Percentiles rank a stretch among this genome's conserved stretches.
phyloP scores from a whole-genome alignment of 1,140 invertebrate genomes.

The Megathymus violae region DNA sequence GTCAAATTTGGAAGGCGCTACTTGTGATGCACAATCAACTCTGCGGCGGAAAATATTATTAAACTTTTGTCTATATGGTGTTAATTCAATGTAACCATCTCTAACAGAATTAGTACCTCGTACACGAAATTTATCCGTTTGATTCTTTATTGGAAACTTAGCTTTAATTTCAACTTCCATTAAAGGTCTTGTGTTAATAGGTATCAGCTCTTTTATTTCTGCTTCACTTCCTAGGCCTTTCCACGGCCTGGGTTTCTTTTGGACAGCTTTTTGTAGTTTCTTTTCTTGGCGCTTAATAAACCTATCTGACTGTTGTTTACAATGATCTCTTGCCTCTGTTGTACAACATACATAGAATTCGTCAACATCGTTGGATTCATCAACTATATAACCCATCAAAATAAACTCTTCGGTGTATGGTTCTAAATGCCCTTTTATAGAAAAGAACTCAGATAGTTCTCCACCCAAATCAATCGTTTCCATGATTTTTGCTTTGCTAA shows the following conservation, averaged over 20 bases:
- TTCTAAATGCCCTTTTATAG: conserved; percentile 81
- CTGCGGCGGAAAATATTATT: conserved; percentile 84
- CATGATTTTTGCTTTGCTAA: conserved; percentile 86
- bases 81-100: conserved; percentile 87
- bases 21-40: conserved; percentile 83
- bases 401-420: conserved; percentile 84
- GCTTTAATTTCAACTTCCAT: conserved; percentile 87
- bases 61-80: conserved; percentile 83
- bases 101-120: conserved; percentile 84
- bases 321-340: conserved; percentile 83
- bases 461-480: conserved; percentile 83
- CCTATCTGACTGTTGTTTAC: conserved; percentile 83
- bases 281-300: conserved; percentile 82
- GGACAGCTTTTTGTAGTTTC: conserved; percentile 85
- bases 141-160: conserved; percentile 84
- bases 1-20: conserved; percentile 68
- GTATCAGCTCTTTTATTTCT: conserved; percentile 84
- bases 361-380: conserved; percentile 84
- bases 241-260: conserved; percentile 86
- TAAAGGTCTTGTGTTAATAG: conserved; percentile 83
- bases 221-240: conserved; percentile 85
- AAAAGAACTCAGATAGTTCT: conserved; percentile 85
- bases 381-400: conserved; percentile 88
- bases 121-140: conserved; percentile 74
- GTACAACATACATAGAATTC: conserved; percentile 90